Base-by-base conservation (phyloP, 2,888 invertebrate genomes). In the Polyommatus icarus region DNA sequence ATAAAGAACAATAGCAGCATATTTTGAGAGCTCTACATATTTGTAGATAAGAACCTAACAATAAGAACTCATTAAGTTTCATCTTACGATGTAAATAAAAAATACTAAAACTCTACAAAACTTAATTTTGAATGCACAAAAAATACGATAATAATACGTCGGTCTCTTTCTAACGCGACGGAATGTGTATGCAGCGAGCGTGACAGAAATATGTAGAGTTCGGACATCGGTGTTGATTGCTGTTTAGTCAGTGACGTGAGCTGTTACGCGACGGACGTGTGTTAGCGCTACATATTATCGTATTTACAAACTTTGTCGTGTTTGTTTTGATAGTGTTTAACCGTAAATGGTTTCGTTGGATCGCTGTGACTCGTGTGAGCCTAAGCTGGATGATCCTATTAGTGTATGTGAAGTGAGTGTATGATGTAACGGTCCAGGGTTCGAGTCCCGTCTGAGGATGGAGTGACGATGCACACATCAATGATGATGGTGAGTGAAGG, bases 301-400 rank as follows among this genome's bases (percentile, higher is more conserved):
- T 92, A 91, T 92, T 92, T 91, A 92, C 89, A 92, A 93, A 93
- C 91, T 93, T 92, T 88, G 85, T 83, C 84, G 88, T 88, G 88
- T 88, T 87, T 88, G 88, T 89, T 92, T 90, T 86, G 83, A 84
- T 83, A 86, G 87, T 87, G 87, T 85, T 85, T 84, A 82, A 78
- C 78, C 29, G 76, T 79, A 80, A 78, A 78, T 77, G 78, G 80
- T 81, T 78, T 80, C 79, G 77, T 76, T 79, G 75, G 79, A 79
- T 79, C 80, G 80, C 79, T 77, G 80, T 80, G 81, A 80, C 79
- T 81, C 71, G 79, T 77, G 80, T 80, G 80, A 80, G 79, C 80
- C 61, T 67, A 78, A 77, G 76, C 77, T 36, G 78, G 81, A 77
- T 77, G 59, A 79, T 80, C 78, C 79, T 79, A 79, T 81, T 81